Evolutionary conservation across 2,113 vertebrate species (phyloP).

Genomic region (Nipponia nippon): DNA sequence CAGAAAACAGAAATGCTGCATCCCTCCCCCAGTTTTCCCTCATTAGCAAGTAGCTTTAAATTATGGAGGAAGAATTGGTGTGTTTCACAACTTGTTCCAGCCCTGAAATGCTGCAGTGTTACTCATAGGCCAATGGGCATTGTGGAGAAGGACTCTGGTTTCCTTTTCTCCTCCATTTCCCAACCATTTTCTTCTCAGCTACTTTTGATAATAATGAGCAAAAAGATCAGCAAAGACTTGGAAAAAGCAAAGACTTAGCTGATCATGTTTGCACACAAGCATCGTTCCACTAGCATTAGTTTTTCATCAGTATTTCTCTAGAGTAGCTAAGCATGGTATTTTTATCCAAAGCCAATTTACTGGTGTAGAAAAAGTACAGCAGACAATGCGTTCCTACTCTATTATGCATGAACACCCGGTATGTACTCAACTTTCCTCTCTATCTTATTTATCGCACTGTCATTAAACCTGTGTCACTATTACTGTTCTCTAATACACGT

Average conservation of each 20-base stretch:
- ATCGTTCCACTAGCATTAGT: not conserved
- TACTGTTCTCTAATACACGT: not conserved
- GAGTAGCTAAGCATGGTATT: conserved; percentile 36
- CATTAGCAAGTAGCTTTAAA: not conserved
- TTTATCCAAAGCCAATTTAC: conserved; percentile 59
- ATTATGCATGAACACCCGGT: conserved; percentile 43
- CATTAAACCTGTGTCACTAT: conserved; percentile 34
- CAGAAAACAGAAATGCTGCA: not conserved
- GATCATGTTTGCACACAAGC: not conserved
- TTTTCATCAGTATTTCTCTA: conserved; percentile 46
- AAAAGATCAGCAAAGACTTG: not conserved
- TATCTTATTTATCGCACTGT: conserved; percentile 19
- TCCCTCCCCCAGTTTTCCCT: not conserved
- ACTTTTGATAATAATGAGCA: not conserved
- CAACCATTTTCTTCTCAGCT: not conserved
- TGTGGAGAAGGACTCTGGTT: not conserved
- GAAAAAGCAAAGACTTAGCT: not conserved
- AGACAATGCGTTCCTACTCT: conserved; percentile 44
- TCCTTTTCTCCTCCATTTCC: not conserved
- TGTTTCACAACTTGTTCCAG: not conserved
- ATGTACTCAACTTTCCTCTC: conserved; percentile 24
- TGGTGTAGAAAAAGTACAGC: conserved; percentile 31
- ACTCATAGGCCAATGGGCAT: not conserved
- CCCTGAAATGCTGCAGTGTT: not conserved
- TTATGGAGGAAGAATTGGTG: not conserved